A percentile compares a stretch with the other conserved stretches of the same genome.
These are phyloP conservation scores for Mionectes macconnelli DNA, from an alignment of 2,113 vertebrate species.

Conservation along the genomic window DNA sequence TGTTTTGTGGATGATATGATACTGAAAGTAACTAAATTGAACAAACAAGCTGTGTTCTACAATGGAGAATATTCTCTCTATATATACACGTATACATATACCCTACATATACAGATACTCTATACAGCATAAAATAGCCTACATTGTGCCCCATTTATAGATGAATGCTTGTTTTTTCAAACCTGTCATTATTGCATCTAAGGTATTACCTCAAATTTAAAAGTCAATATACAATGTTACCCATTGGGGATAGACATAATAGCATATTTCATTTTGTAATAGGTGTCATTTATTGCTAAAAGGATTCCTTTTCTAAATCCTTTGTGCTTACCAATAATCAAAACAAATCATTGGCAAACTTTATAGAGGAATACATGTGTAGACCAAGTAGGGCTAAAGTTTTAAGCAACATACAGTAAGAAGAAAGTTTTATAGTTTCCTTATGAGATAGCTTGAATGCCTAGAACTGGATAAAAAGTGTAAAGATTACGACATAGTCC, in stretches of 20 bases:
- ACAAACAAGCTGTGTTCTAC: neutral
- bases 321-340: neutral
- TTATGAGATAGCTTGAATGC: neutral
- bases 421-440: neutral
- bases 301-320: neutral
- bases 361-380: neutral
- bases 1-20: neutral
- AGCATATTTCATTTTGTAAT: neutral
- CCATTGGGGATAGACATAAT: neutral
- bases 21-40: neutral
- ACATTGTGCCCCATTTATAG: neutral
- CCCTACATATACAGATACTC: rapidly evolving
- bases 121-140: neutral
- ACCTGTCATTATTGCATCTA: neutral
- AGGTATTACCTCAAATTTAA: neutral
- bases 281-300: neutral
- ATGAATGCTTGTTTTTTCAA: neutral
- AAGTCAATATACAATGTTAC: neutral
- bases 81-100: neutral
- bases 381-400: neutral
- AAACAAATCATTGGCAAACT: neutral
- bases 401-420: neutral
- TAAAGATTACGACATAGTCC: neutral
- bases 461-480: neutral
- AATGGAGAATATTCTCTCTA: neutral